These are phyloP conservation scores for Empidonax alnorum DNA, from an alignment of 2,113 vertebrate genomes.

Conservation along the genomic window DNA sequence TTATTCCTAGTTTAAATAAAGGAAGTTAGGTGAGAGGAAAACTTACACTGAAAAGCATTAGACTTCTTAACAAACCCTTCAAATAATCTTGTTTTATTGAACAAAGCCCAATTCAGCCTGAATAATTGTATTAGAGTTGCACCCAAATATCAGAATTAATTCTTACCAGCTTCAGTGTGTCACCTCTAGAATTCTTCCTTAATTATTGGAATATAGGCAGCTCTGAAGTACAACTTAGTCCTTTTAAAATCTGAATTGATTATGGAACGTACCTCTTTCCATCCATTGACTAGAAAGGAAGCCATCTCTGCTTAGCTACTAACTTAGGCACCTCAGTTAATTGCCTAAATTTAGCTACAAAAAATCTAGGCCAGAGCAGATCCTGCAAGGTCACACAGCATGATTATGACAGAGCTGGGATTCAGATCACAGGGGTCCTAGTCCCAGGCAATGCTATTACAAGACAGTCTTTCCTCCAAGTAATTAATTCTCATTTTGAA, in stretches of 20 bases:
- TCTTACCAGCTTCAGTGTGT: neutral
- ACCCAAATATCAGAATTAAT: neutral
- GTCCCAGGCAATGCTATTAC: conserved; percentile 23
- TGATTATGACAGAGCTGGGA: conserved; percentile 1
- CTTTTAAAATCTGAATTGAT: neutral
- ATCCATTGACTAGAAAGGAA: neutral
- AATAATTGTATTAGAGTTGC: neutral
- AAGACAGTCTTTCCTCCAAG: neutral
- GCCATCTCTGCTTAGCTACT: neutral
- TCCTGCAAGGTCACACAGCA: conserved; percentile 17
- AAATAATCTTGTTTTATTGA: neutral
- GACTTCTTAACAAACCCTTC: accelerated
- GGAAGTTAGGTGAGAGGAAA: neutral
- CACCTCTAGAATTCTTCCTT: neutral
- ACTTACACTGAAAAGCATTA: neutral
- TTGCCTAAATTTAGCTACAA: neutral
- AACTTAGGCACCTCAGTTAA: neutral
- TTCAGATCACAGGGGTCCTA: neutral
- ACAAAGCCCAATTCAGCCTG: neutral
- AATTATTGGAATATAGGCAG: neutral
- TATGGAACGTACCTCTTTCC: neutral
- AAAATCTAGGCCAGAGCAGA: conserved; percentile 6
- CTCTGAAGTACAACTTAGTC: neutral
- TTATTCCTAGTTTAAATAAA: neutral
- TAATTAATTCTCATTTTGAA: conserved; percentile 57